Evolutionary conservation across 2,113 vertebrate genomes (phyloP).

Genomic region (Poeciliopsis occidentalis): DNA sequence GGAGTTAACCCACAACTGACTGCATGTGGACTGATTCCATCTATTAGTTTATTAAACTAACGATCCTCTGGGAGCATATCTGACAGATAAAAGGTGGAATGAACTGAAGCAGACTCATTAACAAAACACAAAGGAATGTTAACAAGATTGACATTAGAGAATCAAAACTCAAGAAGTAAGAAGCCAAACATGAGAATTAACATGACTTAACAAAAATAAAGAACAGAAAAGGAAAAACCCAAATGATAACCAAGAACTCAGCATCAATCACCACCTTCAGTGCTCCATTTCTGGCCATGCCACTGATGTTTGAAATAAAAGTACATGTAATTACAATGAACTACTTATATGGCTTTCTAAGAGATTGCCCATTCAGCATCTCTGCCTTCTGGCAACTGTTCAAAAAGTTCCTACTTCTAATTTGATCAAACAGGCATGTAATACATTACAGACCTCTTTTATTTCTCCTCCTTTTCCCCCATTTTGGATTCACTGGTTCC

Average conservation of each 20-base stretch:
- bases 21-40: too few species aligned
- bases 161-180: too few species aligned
- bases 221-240: too few species aligned
- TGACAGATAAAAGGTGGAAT: too few species aligned
- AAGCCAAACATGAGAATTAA: too few species aligned
- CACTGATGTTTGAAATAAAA: slow-evolving; percentile 30
- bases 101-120: too few species aligned
- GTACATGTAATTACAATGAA: slow-evolving; percentile 37
- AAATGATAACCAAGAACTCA: too few species aligned
- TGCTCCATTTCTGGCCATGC: slow-evolving; percentile 9
- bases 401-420: slow-evolving; percentile 54
- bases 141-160: too few species aligned
- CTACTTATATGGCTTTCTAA: slow-evolving; percentile 60
- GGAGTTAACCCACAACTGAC: too few species aligned
- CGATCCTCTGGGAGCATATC: neutral
- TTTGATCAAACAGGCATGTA: slow-evolving; percentile 76
- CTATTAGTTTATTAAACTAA: too few species aligned
- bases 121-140: too few species aligned
- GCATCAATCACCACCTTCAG: neutral
- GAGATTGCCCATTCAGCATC: slow-evolving; percentile 37
- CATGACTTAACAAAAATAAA: too few species aligned
- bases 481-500: slow-evolving; percentile 42
- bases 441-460: slow-evolving; percentile 70
- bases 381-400: slow-evolving; percentile 54
- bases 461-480: slow-evolving; percentile 53